Evolutionary conservation across 2,113 vertebrate genomes (phyloP), one percentile per base, ranked within the genome.

Genomic region (Grus americana): DNA sequence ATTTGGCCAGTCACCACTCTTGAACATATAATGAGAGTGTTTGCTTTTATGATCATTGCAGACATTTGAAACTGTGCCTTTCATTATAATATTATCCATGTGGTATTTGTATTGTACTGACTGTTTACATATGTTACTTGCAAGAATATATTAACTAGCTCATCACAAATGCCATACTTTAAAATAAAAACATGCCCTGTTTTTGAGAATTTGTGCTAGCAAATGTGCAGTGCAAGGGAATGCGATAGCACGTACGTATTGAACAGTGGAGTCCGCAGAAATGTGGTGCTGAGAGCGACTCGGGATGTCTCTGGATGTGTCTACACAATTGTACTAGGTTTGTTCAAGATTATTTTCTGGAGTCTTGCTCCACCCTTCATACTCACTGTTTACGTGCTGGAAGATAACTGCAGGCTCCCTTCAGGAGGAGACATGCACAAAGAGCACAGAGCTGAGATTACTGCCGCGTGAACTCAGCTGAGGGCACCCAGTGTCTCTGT

Each of bases 31-130:
- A 46, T 54, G 7, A 52, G 7, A 20, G 5, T 74, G 23, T 92
- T 85, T 90, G 38, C 46, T 82, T 78, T 73, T 73, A 70, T 76
- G 30, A n/a, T 82, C 13, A 42, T 15, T 79, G 24, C 61, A 82
- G 57, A 44, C 23, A 75, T 66, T 86, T 71, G 61, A 90, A 90
- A 86, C 9, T 27, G 4, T 74, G 38, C 16, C 8, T 76, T 93
- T 78, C 58, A 62, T 61, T 61, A 49, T 30, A 74, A 12, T 86
- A 58, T 72, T 76, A 49, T 32, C 40, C 32, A 36, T 74, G 71
- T 78, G 38, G 21, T 83, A 84, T 92, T 96, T 94, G 34, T 74
- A 38, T 63, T 88, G 30, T 71, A 83, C 79, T 79, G 52, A 54
- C 54, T 76, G 68, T 47, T 94, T 88, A 57, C 38, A 52, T 88